Evolutionary conservation across 2,888 invertebrate species (phyloP).

Genomic region (Papilio demoleus): DNA sequence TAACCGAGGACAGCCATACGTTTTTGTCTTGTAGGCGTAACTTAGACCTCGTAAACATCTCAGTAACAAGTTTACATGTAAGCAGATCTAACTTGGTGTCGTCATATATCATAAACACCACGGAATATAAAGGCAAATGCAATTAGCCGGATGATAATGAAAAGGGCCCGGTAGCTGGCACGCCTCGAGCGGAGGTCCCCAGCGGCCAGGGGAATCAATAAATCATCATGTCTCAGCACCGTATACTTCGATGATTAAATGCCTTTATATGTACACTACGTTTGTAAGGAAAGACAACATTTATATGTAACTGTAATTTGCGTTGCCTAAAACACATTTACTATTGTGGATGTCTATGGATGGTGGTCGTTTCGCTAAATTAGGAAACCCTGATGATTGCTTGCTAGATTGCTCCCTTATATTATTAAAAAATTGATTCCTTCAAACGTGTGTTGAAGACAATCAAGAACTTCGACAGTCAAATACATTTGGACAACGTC

Average conservation of each 20-base stretch:
- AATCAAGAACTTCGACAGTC: too few relatives aligned
- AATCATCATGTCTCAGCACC: conserved; percentile 75
- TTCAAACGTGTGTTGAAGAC: too few relatives aligned
- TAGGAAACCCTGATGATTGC: too few relatives aligned
- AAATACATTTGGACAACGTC: too few relatives aligned
- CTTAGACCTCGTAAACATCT: background rate
- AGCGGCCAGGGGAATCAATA: conserved; percentile 72
- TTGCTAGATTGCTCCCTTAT: too few relatives aligned
- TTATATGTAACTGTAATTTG: too few relatives aligned
- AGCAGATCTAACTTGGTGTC: conserved; percentile 30
- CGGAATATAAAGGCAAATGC: conserved; percentile 53
- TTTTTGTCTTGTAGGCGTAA: background rate
- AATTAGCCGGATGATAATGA: conserved; percentile 72
- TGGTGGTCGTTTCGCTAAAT: too few relatives aligned
- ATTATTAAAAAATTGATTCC: too few relatives aligned
- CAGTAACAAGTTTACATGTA: background rate
- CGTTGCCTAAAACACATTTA: too few relatives aligned
- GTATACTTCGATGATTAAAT: conserved; percentile 46
- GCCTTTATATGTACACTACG: conserved; percentile 47
- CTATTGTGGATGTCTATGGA: too few relatives aligned
- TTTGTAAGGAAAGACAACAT: conserved; percentile 29
- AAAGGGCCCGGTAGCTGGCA: conserved; percentile 63
- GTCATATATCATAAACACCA: conserved; percentile 37
- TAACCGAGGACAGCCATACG: too few relatives aligned
- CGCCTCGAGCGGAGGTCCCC: conserved; percentile 52